Evolutionary conservation across 2,797 vertebrate species (phyloP).

Genomic region (Lithobates sylvaticus): DNA sequence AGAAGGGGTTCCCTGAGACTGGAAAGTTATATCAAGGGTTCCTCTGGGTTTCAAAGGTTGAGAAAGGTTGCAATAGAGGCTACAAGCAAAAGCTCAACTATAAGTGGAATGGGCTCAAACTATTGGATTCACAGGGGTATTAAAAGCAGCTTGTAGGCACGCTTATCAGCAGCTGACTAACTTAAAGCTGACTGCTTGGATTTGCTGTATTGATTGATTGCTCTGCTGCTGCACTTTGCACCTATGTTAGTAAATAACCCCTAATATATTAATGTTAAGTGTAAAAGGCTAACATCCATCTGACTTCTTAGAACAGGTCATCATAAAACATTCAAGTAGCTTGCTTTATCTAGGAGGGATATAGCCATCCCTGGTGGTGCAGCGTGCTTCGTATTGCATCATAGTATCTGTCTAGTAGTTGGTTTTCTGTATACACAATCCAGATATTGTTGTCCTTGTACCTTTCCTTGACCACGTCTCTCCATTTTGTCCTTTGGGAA

Average conservation of each 20-base stretch:
- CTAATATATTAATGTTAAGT: not conserved
- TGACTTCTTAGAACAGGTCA: not conserved
- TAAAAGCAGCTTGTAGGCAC: too few relatives aligned
- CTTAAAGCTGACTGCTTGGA: not conserved
- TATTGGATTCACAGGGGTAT: too few relatives aligned
- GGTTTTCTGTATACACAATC: slow-evolving; percentile 2
- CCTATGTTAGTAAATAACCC: not conserved
- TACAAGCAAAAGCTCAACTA: too few relatives aligned
- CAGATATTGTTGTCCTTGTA: slow-evolving; percentile 17
- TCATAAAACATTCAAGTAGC: not conserved
- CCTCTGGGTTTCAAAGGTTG: too few relatives aligned
- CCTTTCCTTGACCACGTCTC: slow-evolving; percentile 23
- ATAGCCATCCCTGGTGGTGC: not conserved
- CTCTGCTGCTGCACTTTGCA: not conserved
- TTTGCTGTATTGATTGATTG: not conserved
- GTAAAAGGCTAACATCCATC: not conserved
- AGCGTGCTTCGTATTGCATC: not conserved
- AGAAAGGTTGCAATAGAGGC: too few relatives aligned
- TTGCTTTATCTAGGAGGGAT: not conserved
- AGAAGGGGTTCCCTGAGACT: too few relatives aligned
- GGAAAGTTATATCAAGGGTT: too few relatives aligned
- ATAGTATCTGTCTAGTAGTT: not conserved
- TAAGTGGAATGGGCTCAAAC: too few relatives aligned
- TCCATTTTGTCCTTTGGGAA: slow-evolving; percentile 23
- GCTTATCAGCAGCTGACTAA: not conserved